phyloP scores from a whole-genome alignment of 2,888 invertebrate genomes.

The Zaprionus lineosus region DNA sequence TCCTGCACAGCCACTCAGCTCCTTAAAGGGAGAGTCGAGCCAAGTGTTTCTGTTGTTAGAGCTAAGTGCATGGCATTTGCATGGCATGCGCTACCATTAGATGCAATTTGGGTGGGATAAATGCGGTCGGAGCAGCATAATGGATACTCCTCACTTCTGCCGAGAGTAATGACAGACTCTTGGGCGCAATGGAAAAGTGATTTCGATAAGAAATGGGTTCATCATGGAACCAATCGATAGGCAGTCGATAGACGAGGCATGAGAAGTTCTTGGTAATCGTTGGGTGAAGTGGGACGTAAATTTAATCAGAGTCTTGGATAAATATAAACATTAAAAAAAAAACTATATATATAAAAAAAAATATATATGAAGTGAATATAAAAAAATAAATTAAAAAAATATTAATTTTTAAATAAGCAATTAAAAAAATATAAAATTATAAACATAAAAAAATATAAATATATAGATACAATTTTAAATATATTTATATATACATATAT shows the following conservation, averaged over 20 bases:
- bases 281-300: conserved; percentile 20
- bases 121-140: conserved; percentile 49
- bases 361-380: no score
- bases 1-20: conserved; percentile 19
- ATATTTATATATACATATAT: no score
- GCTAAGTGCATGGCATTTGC: conserved; percentile 69
- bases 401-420: no score
- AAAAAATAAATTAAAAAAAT: no score
- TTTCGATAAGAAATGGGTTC: conserved; percentile 26
- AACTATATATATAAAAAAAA: no score
- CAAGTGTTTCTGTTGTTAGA: conserved; percentile 60
- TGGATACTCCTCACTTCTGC: conserved; percentile 39
- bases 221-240: conserved; percentile 20
- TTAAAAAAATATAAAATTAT: no score
- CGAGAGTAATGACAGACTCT: conserved; percentile 15
- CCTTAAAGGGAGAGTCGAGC: conserved; percentile 57
- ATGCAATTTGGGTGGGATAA: conserved; percentile 72
- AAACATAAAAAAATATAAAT: no score
- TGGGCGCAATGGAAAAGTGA: conserved; percentile 8
- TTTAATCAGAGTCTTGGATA: no score
- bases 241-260: conserved; percentile 20
- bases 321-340: no score
- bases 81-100: conserved; percentile 76
- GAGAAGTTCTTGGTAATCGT: conserved; percentile 20
- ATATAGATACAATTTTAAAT: no score